Base-by-base conservation (phyloP, 2,888 invertebrate genomes). In the Polyommatus iphigenia region DNA sequence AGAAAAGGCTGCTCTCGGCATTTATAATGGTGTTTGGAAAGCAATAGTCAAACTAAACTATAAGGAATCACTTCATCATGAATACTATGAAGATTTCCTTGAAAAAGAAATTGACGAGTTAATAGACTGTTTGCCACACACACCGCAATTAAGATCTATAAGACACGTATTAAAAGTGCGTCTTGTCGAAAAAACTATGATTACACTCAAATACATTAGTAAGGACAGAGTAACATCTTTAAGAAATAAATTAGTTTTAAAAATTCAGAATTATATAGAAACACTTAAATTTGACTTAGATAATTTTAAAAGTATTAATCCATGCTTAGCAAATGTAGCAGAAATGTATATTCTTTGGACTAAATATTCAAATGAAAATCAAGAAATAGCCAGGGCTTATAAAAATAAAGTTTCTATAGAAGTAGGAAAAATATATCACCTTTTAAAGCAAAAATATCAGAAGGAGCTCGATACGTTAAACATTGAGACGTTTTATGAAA, bases 51-150 rank as follows among this genome's bases (percentile, higher is more conserved):
- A 89, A 81, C 75, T 90, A 8, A 87, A 88, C 82, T 84, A 87
- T 81, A 85, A 89, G 59, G 88, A 88, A 1, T 82, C 81, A 2
- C 83, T 83, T 54, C 83, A 86, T 77, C 67, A 81, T 8, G 87
- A 91, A 78, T 82, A 87, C 77, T 90, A 85, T 76, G 87, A 90
- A 83, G 89, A 91, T 78, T 80, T 86, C 3, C 83, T 93, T 36
- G 90, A 89, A 72, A 86, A 90, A 62, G 91, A 91, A 79, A 82
- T 92, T 18, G 92, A 91, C 80, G 84, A 85, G 15, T 81, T 93
- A 71, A 78, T 93, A 4, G 80, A 83, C 77, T 80, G 80, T 41
- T 81, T 92, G 75, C 90, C 91, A 0, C 84, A 88, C 80, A 84
- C 87, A 7, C 72, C 81, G 36, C 88, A 89, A 75, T 81, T 93